Percentiles rank a stretch among this genome's conserved stretches.
These are phyloP conservation scores for Premnoplex brunnescens DNA, from an alignment of 2,797 vertebrate genomes.

Conservation along the genomic window DNA sequence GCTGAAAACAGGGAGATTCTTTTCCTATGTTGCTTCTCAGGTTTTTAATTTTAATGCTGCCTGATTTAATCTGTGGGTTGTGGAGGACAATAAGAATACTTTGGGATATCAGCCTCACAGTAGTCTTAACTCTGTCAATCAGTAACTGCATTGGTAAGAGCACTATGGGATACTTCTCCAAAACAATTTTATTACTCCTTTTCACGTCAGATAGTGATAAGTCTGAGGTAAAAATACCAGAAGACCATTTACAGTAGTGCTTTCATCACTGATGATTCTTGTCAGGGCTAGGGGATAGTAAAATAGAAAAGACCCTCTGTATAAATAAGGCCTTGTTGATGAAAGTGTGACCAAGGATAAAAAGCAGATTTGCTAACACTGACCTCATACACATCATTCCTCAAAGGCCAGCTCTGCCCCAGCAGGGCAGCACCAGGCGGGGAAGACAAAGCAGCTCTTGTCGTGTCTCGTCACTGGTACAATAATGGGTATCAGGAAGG, in stretches of 20 bases:
- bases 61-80: not conserved
- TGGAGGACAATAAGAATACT: not conserved
- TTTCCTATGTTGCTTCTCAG: not conserved
- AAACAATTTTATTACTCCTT: not conserved
- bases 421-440: slow-evolving; percentile 34
- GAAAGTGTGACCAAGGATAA: slow-evolving; percentile 14
- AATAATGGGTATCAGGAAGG: slow-evolving; percentile 34
- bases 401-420: slow-evolving; percentile 30
- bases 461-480: slow-evolving; percentile 33
- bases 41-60: slow-evolving; percentile 3
- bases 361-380: slow-evolving; percentile 49
- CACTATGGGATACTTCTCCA: not conserved
- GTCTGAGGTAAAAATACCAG: not conserved
- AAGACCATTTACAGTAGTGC: not conserved
- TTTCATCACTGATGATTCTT: not conserved
- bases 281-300: not conserved
- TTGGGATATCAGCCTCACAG: not conserved
- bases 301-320: not conserved
- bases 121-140: not conserved
- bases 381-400: slow-evolving; percentile 16
- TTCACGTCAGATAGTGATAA: not conserved
- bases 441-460: slow-evolving; percentile 57
- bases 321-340: slow-evolving; percentile 44
- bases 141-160: not conserved
- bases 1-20: not conserved